Base-by-base conservation (phyloP, 1,140 invertebrate species). In the Contarinia nasturtii region DNA sequence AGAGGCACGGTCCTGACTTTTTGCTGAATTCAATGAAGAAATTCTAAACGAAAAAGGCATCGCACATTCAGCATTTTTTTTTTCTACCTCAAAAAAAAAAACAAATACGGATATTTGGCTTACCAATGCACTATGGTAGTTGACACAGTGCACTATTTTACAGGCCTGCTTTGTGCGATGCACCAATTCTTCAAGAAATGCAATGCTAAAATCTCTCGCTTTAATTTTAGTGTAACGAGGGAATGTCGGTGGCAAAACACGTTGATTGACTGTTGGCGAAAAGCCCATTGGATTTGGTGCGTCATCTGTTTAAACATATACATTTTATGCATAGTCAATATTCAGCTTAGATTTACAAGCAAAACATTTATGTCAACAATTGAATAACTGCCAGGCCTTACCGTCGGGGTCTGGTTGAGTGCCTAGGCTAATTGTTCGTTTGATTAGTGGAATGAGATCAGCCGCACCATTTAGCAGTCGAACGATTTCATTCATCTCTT, bases 241-340 rank as follows among this genome's bases (percentile, higher is more conserved):
- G 72, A 98, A 98, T n/a, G 93, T 95, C 1, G 93, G 92, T 36
- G 93, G 93, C 22, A 96, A 68, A 27, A 95, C 70, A 51, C 92
- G 76, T 66, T 95, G 91, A 67, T 96, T 96, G 33, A 94, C 82
- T 60, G 92, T 76, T 18, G 92, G 89, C 60, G 96, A 90, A 69
- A 97, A 97, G 1, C 91, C 91, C 71, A 91, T 77, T 0, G 73
- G 69, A 54, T 75, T 75, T 4, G 72, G 73, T 11, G 67, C 66
- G 45, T 74, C 72, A 14, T 69, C 71, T 27, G 10, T 27, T 74
- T 52, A 4, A 58, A 59, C 48, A 48, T 55, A 51, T 21, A 45
- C 45, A 47, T 44, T 45, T 18, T 15, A 47, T 40, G 34, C 10
- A 43, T 15, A 7, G 27, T 27, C n/a, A 45, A n/a, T n/a, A n/a